phyloP scores from a whole-genome alignment of 2,113 vertebrate genomes.

The Sisor rabdophorus region DNA sequence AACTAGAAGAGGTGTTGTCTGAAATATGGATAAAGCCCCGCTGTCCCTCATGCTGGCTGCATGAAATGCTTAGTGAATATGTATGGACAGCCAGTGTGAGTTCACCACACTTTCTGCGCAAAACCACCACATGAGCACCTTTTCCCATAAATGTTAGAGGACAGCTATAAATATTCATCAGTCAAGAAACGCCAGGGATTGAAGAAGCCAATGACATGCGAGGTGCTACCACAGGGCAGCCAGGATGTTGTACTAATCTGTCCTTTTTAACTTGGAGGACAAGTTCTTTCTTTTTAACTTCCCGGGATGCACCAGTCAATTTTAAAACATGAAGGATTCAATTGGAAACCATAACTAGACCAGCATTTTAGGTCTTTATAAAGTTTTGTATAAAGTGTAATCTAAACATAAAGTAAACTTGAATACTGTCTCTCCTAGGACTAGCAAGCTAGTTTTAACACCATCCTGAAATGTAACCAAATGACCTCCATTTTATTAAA shows the following conservation, averaged over 20 bases:
- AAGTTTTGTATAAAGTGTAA: neutral
- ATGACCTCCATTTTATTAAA: no score
- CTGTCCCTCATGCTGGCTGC: neutral
- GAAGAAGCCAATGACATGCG: neutral
- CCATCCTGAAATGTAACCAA: no score
- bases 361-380: conserved; percentile 5
- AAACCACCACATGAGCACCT: conserved; percentile 25
- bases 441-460: no score
- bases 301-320: neutral
- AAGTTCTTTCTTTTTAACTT: neutral
- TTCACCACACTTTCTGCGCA: neutral
- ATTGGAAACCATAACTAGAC: neutral
- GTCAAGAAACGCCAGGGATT: neutral
- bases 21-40: conserved; percentile 4
- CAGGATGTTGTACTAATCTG: conserved; percentile 3
- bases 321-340: neutral
- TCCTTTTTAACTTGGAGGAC: conserved; percentile 4
- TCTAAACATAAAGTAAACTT: conserved; percentile 25
- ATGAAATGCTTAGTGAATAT: conserved; percentile 18
- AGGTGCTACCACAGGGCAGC: neutral
- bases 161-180: conserved; percentile 30
- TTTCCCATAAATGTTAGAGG: conserved; percentile 8
- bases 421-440: neutral
- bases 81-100: conserved; percentile 1
- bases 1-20: neutral